phyloP scores from a whole-genome alignment of 37 sponge, comb jelly and placozoan species.

The Chondrosia reniformis region DNA sequence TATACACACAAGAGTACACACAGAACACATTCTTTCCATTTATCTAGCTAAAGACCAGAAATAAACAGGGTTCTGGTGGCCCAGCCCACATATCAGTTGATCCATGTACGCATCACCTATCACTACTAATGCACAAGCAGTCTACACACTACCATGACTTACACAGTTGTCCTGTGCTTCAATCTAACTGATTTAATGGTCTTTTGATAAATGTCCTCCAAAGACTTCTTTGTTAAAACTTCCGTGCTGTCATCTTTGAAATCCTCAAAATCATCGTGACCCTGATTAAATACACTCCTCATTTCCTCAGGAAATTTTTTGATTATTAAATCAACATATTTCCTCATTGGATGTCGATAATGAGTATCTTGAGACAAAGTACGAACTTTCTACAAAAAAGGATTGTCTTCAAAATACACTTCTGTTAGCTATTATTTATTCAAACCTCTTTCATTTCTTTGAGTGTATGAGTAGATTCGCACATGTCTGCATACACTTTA shows the following conservation, averaged over 20 bases:
- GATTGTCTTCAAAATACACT: too few relatives aligned
- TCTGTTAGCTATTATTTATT: too few relatives aligned
- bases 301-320: conserved; percentile 76
- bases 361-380: conserved; percentile 37
- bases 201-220: conserved; percentile 61
- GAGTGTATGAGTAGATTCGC: conserved; percentile 75
- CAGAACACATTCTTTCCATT: too few relatives aligned
- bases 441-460: conserved; percentile 73
- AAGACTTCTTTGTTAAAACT: conserved; percentile 37
- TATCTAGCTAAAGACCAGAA: too few relatives aligned
- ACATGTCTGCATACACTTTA: conserved; percentile 79
- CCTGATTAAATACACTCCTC: conserved; percentile 48
- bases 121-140: neutral
- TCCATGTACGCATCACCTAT: neutral
- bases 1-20: too few relatives aligned
- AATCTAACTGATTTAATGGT: conserved; percentile 49
- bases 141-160: neutral
- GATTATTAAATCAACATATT: conserved; percentile 68
- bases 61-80: too few relatives aligned
- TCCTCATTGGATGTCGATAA: conserved; percentile 69
- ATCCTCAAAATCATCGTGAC: conserved; percentile 84
- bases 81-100: neutral
- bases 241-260: conserved; percentile 37
- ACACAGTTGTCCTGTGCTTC: conserved; percentile 42
- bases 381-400: conserved; percentile 41